These are phyloP conservation scores for Homalodisca vitripennis DNA, from an alignment of 1,140 invertebrate species.

Conservation along the genomic window DNA sequence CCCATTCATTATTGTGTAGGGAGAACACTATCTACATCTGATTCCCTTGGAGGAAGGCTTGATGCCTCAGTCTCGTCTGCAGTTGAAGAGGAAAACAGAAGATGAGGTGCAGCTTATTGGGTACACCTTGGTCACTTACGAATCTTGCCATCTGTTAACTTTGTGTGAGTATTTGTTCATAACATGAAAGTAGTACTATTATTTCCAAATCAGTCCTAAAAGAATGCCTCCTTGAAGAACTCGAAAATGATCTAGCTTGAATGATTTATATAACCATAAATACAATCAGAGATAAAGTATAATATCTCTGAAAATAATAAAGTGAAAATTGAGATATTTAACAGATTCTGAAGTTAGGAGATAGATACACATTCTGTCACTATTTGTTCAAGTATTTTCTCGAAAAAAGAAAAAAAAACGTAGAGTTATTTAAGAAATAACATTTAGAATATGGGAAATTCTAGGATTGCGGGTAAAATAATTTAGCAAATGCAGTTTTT, in stretches of 20 bases:
- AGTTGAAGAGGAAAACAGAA: constrained; percentile 48
- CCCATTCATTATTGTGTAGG: not conserved
- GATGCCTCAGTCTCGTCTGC: constrained; percentile 36
- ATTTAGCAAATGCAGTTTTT: too few species aligned
- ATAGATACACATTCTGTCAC: too few species aligned
- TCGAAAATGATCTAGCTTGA: not conserved
- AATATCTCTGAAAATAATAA: not conserved
- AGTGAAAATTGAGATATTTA: not conserved
- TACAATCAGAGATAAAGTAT: not conserved
- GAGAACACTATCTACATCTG: constrained; percentile 25
- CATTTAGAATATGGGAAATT: too few species aligned
- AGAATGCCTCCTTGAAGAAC: not conserved
- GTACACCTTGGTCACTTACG: constrained; percentile 46
- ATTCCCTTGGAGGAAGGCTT: constrained; percentile 26
- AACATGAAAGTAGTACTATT: not conserved
- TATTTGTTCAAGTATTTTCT: too few species aligned
- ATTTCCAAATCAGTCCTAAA: not conserved
- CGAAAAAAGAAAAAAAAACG: too few species aligned
- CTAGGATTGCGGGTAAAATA: too few species aligned
- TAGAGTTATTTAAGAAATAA: too few species aligned
- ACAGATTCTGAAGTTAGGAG: too few species aligned
- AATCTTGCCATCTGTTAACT: constrained; percentile 48
- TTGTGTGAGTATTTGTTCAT: constrained; percentile 45
- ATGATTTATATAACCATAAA: not conserved
- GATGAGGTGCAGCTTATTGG: constrained; percentile 45